A percentile compares a stretch with the other conserved stretches of the same genome.
Evolutionary conservation across 2,888 invertebrate genomes (phyloP).

Genomic region (Labia minor): DNA sequence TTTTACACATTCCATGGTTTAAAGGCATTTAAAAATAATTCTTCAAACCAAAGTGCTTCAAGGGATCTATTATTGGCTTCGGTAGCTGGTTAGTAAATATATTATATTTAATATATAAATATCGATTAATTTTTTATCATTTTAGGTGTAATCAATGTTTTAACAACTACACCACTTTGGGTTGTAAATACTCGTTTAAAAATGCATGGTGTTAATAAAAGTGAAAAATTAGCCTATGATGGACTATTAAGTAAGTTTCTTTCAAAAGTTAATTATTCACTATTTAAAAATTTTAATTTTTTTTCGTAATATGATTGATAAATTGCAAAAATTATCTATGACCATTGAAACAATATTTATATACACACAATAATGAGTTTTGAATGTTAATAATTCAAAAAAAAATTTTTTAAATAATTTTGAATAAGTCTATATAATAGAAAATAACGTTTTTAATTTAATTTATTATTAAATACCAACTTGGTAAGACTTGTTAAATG

Average conservation of each 20-base stretch:
- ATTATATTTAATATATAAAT: conserved; percentile 16
- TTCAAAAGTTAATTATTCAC: neutral
- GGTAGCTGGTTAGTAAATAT: conserved; percentile 50
- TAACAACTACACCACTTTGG: conserved; percentile 82
- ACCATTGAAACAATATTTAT: no score
- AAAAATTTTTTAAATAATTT: no score
- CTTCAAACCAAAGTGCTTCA: conserved; percentile 46
- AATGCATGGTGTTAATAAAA: conserved; percentile 48
- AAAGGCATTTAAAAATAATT: conserved; percentile 41
- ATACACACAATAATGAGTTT: no score
- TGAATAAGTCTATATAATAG: no score
- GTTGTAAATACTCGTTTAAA: conserved; percentile 84
- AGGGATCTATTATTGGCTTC: conserved; percentile 67
- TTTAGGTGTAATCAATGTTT: conserved; percentile 63
- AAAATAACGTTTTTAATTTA: no score
- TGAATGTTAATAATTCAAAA: no score
- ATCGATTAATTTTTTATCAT: conserved; percentile 17
- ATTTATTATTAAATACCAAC: no score
- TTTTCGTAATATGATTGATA: conserved; percentile 16
- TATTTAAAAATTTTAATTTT: neutral
- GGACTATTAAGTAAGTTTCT: conserved; percentile 33
- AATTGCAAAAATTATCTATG: no score
- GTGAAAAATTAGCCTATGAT: conserved; percentile 27
- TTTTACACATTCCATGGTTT: conserved; percentile 86
- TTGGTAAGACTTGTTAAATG: no score